Percentiles rank a stretch among this genome's conserved stretches.
Evolutionary conservation across 1,140 invertebrate genomes (phyloP).

Genomic region (Anastrepha obliqua): DNA sequence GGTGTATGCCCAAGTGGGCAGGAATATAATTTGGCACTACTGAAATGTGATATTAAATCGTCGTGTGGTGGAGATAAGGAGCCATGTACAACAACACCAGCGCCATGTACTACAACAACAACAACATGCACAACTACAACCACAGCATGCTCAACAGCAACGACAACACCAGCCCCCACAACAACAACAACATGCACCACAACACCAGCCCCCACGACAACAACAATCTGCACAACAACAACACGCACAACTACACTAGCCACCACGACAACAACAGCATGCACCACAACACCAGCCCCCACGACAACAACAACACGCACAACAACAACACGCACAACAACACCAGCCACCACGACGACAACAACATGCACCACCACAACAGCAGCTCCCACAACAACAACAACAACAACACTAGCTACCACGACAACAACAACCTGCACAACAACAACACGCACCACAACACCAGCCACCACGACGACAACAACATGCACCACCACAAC

Average conservation of each 20-base stretch:
- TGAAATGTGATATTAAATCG: constrained; percentile 46
- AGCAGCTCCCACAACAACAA: not conserved
- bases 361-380: not conserved
- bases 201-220: not conserved
- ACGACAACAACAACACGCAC: not conserved
- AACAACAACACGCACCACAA: not conserved
- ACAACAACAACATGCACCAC: not conserved
- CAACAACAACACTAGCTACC: too few relatives aligned
- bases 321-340: not conserved
- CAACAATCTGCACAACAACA: not conserved
- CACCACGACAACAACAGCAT: not conserved
- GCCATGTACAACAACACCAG: constrained; percentile 28
- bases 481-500: not conserved
- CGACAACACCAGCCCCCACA: not conserved
- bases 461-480: not conserved
- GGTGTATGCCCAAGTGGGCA: constrained; percentile 3
- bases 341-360: too few relatives aligned
- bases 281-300: not conserved
- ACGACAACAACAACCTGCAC: not conserved
- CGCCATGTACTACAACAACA: constrained; percentile 31
- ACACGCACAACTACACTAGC: not conserved
- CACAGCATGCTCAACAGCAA: constrained; percentile 17
- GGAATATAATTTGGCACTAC: constrained; percentile 46
- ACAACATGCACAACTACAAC: constrained; percentile 29
- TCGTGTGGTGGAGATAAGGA: not conserved